Evolutionary conservation across 1,140 invertebrate genomes (phyloP).

Genomic region (Drosophila gunungcola): DNA sequence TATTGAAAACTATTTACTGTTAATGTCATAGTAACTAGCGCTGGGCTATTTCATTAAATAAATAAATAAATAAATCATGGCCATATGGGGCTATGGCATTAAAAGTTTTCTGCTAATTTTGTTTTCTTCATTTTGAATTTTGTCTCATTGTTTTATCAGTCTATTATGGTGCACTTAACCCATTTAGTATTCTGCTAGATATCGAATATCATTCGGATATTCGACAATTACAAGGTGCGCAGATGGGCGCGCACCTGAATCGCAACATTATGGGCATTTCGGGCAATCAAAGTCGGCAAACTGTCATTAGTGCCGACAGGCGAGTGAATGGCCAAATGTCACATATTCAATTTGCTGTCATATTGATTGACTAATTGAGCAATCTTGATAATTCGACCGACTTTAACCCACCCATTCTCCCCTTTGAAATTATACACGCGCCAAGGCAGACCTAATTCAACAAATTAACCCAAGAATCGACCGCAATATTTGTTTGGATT

Average conservation of each 20-base stretch:
- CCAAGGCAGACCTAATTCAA: constrained; percentile 52
- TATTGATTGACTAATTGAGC: constrained; percentile 64
- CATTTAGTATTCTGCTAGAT: neutral
- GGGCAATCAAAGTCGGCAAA: constrained; percentile 47
- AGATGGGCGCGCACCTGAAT: neutral
- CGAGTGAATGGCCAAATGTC: constrained; percentile 5
- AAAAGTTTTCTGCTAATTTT: neutral
- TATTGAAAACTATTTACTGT: no score
- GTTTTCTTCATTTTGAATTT: neutral
- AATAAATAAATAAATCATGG: no score
- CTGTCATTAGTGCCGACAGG: constrained; percentile 42
- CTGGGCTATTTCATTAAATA: no score
- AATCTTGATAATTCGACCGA: constrained; percentile 53
- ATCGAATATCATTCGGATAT: constrained; percentile 1
- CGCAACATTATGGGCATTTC: constrained; percentile 28
- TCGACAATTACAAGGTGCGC: neutral
- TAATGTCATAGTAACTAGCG: no score
- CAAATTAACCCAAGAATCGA: constrained; percentile 71
- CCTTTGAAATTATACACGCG: constrained; percentile 26
- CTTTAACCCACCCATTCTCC: neutral
- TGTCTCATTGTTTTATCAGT: no score
- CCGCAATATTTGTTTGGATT: constrained; percentile 70
- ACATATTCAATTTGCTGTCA: constrained; percentile 48
- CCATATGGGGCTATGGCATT: no score
- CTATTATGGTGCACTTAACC: no score